These are phyloP conservation scores for Phasia obesa DNA, from an alignment of 2,888 invertebrate species.

Conservation along the genomic window DNA sequence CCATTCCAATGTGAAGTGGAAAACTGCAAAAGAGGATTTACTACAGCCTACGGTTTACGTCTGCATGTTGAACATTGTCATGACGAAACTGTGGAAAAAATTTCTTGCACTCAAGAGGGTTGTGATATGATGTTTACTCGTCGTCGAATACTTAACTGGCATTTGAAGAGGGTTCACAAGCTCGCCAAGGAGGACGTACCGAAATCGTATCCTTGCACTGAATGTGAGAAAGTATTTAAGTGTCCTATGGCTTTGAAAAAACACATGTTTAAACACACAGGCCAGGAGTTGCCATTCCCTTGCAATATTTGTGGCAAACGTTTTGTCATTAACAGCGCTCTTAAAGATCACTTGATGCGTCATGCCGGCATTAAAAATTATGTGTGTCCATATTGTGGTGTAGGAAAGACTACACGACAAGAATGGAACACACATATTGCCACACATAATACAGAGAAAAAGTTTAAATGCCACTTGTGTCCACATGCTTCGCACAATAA, in stretches of 20 bases:
- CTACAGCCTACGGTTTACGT: conserved; percentile 78
- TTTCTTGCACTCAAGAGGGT: conserved; percentile 78
- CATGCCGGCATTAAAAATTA: conserved; percentile 82
- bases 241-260: conserved; percentile 80
- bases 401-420: conserved; percentile 80
- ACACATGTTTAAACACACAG: conserved; percentile 80
- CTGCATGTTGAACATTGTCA: conserved; percentile 79
- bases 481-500: conserved; percentile 80
- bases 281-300: conserved; percentile 79
- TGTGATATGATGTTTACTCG: conserved; percentile 79
- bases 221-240: conserved; percentile 80
- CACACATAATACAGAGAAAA: conserved; percentile 80
- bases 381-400: conserved; percentile 80
- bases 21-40: conserved; percentile 78
- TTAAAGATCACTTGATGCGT: conserved; percentile 80
- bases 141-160: conserved; percentile 78
- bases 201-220: conserved; percentile 79
- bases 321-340: conserved; percentile 80
- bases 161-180: conserved; percentile 77
- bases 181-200: conserved; percentile 76
- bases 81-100: conserved; percentile 78
- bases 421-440: conserved; percentile 81
- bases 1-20: conserved; percentile 79
- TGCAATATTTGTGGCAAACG: conserved; percentile 80
- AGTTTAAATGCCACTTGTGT: conserved; percentile 80